phyloP scores from a whole-genome alignment of 2,888 invertebrate species.

The Mechanitis mazaeus region DNA sequence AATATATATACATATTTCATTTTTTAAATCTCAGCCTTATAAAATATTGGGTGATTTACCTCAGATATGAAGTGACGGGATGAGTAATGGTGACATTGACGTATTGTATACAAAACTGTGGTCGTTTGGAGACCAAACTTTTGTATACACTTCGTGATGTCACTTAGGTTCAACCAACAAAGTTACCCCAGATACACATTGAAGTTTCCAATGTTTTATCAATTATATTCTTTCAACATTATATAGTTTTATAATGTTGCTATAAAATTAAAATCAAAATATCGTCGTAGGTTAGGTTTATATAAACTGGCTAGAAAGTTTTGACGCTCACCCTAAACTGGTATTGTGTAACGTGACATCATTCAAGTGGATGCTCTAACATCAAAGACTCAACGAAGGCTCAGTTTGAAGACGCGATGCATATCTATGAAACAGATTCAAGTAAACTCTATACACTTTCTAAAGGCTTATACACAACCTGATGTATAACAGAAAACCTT shows the following conservation, averaged over 20 bases:
- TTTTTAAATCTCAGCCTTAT: too few relatives aligned
- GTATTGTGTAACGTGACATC: conserved; percentile 42
- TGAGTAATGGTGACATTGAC: conserved; percentile 28
- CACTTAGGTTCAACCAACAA: conserved; percentile 15
- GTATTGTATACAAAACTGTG: conserved; percentile 22
- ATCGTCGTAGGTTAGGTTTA: background rate
- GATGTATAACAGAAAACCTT: background rate
- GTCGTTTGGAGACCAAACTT: conserved; percentile 18
- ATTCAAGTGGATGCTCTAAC: conserved; percentile 58
- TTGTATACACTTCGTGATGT: conserved; percentile 20
- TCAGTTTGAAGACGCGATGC: conserved; percentile 41
- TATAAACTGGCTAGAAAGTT: background rate
- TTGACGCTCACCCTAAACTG: conserved; percentile 23
- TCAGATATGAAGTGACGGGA: conserved; percentile 18
- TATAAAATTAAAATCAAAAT: background rate
- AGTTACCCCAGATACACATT: conserved; percentile 19
- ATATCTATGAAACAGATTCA: conserved; percentile 29
- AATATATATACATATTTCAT: too few relatives aligned
- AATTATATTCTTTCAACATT: background rate
- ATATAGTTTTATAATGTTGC: background rate
- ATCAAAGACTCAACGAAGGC: conserved; percentile 58
- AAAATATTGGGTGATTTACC: conserved; percentile 6
- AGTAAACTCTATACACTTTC: conserved; percentile 18
- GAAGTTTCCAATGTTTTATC: conserved; percentile 7
- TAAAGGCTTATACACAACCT: conserved; percentile 7